These are phyloP conservation scores for Trachymyrmex cornetzi DNA, from an alignment of 1,140 invertebrate species.

Conservation along the genomic window DNA sequence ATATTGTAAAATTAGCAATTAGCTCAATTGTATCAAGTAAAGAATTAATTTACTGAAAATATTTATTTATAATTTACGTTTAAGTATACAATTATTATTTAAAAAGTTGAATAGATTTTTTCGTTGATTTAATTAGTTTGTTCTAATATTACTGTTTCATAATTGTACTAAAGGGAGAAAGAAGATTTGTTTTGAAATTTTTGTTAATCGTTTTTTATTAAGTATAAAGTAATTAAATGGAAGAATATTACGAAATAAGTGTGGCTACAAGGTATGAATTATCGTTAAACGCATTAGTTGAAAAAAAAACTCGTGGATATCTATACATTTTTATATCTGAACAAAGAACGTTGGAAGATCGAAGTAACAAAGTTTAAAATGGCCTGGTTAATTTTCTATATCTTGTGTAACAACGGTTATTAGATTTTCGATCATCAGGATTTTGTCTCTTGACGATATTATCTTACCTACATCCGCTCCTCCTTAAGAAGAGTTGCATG, in stretches of 20 bases:
- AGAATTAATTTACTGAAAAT: neutral
- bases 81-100: neutral
- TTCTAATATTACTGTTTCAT: neutral
- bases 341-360: neutral
- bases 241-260: conserved; percentile 13
- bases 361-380: neutral
- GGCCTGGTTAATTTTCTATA: conserved; percentile 12
- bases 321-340: neutral
- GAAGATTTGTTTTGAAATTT: neutral
- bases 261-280: neutral
- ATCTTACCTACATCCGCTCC: neutral
- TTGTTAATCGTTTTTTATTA: neutral
- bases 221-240: neutral
- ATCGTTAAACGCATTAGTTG: neutral
- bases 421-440: conserved; percentile 12
- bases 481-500: neutral
- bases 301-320: neutral
- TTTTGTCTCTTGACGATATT: neutral
- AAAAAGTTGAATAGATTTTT: neutral
- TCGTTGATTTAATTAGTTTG: neutral
- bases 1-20: neutral
- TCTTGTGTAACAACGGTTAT: conserved; percentile 9
- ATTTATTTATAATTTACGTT: neutral
- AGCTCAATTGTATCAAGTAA: neutral
- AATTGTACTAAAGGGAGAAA: neutral